Evolutionary conservation across 2,113 vertebrate genomes (phyloP).

Genomic region (Emydocephalus ijimae): DNA sequence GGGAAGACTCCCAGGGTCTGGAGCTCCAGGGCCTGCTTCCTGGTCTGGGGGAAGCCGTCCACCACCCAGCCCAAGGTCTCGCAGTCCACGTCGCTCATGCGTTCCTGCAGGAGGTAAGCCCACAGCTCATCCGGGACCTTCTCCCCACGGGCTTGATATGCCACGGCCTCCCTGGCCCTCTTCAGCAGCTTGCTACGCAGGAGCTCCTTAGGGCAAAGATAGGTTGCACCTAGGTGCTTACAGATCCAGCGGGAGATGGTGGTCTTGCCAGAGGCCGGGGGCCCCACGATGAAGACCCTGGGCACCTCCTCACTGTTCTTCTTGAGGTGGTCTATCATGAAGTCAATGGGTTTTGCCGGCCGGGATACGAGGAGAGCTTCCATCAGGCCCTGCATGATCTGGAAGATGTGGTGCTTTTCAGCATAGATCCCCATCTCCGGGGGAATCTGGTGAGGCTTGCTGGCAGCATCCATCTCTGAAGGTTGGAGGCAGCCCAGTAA

Average conservation of each 20-base stretch:
- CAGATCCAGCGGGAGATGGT: constrained; percentile 23
- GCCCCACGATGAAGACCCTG: not conserved
- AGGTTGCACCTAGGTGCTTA: not conserved
- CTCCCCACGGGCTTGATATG: constrained; percentile 28
- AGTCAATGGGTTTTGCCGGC: not conserved
- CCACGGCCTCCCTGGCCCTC: not conserved
- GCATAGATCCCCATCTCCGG: not conserved
- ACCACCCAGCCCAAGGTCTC: constrained; percentile 77
- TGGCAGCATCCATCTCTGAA: not conserved
- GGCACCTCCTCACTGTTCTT: constrained; percentile 12
- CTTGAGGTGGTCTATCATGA: constrained; percentile 16
- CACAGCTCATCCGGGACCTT: constrained; percentile 63
- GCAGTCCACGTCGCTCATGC: constrained; percentile 69
- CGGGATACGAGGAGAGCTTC: constrained; percentile 3
- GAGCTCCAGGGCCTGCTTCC: constrained; percentile 69
- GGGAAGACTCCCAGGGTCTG: constrained; percentile 70
- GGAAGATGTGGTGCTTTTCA: constrained; percentile 13
- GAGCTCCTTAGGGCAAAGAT: not conserved
- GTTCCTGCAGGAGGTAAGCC: constrained; percentile 63
- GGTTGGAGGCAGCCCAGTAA: accelerated
- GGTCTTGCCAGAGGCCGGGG: constrained; percentile 13
- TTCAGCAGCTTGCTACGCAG: not conserved
- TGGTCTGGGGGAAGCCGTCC: constrained; percentile 70
- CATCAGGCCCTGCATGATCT: constrained; percentile 22
- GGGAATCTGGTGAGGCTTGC: not conserved